These are phyloP conservation scores for Carterocephalus palaemon DNA, from an alignment of 2,888 invertebrate genomes.

Conservation along the genomic window DNA sequence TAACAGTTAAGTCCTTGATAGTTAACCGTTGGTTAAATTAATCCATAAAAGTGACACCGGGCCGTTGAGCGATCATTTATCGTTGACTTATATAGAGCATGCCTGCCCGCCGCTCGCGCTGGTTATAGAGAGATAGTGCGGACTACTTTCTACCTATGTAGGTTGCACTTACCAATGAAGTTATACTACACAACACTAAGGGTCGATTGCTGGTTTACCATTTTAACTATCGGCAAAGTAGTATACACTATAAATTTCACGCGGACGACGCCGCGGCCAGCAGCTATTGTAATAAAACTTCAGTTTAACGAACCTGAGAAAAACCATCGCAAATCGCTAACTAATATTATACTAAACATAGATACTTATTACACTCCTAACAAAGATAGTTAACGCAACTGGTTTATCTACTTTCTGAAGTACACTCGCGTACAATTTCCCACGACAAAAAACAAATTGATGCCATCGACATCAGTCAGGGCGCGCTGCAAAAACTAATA, in stretches of 20 bases:
- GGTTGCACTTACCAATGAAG: constrained; percentile 9
- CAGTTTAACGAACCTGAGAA: too few relatives aligned
- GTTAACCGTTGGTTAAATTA: background rate
- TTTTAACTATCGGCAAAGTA: too few relatives aligned
- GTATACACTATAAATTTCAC: too few relatives aligned
- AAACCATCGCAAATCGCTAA: too few relatives aligned
- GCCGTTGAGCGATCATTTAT: constrained; percentile 9
- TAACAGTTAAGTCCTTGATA: too few relatives aligned
- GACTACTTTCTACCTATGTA: constrained; percentile 18
- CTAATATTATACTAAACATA: too few relatives aligned
- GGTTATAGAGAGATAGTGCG: constrained; percentile 20
- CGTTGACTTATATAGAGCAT: constrained; percentile 18
- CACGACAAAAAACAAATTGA: constrained; percentile 4
- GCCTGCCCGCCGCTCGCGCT: constrained; percentile 4
- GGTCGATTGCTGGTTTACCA: too few relatives aligned
- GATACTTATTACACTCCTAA: too few relatives aligned
- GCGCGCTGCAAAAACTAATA: background rate
- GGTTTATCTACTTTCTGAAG: background rate
- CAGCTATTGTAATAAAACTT: too few relatives aligned
- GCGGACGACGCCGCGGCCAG: too few relatives aligned
- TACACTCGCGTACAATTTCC: background rate
- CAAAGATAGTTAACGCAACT: too few relatives aligned
- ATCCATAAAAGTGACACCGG: background rate
- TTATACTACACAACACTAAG: too few relatives aligned
- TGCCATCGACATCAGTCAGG: background rate